Evolutionary conservation across 2,888 invertebrate genomes (phyloP).

Genomic region (Melanchra persicariae): DNA sequence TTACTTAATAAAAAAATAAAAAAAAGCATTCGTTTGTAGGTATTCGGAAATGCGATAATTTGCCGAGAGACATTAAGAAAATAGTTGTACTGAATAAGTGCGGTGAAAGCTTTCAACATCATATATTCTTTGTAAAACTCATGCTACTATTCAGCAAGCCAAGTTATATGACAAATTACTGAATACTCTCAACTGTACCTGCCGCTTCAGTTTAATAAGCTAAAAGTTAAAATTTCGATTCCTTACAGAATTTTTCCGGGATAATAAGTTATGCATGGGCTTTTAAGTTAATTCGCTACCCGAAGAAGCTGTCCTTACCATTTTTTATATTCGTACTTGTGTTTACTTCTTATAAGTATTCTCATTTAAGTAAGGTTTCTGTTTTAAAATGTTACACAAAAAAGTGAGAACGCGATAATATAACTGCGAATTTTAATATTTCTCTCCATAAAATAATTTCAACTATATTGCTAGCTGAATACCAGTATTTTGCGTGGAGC

Average conservation of each 20-base stretch:
- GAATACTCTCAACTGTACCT: background rate
- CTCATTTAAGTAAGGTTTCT: background rate
- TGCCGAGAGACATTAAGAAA: too few relatives aligned
- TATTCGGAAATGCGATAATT: too few relatives aligned
- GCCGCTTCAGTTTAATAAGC: slow-evolving; percentile 22
- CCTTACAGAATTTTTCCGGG: slow-evolving; percentile 13
- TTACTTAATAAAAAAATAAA: too few relatives aligned
- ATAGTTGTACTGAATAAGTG: too few relatives aligned
- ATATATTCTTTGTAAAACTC: too few relatives aligned
- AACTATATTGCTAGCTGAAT: too few relatives aligned
- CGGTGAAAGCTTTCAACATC: too few relatives aligned
- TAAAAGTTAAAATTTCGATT: slow-evolving; percentile 37
- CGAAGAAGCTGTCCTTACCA: slow-evolving; percentile 10
- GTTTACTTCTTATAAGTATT: slow-evolving; percentile 5
- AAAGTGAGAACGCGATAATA: background rate
- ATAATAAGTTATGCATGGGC: slow-evolving; percentile 54
- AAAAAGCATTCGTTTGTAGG: too few relatives aligned
- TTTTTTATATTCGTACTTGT: background rate
- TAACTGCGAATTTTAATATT: too few relatives aligned
- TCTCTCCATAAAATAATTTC: too few relatives aligned
- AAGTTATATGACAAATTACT: background rate
- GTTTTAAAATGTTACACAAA: background rate
- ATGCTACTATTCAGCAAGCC: background rate
- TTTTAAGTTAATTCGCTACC: slow-evolving; percentile 49
- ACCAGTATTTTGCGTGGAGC: too few relatives aligned